Evolutionary conservation across 2,797 vertebrate species (phyloP).

Genomic region (Typhlichthys eigenmanni): DNA sequence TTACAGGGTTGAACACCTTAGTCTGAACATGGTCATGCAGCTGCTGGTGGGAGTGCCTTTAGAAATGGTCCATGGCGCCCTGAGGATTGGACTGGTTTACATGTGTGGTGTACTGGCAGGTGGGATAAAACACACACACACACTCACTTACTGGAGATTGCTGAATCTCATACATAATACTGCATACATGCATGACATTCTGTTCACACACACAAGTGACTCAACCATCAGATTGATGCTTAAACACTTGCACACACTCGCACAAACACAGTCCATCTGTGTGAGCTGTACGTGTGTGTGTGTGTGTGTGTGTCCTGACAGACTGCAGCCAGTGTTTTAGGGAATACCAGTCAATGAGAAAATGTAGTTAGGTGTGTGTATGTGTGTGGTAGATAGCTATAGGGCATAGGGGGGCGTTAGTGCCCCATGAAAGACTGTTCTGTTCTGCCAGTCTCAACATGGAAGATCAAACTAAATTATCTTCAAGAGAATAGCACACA

Average conservation of each 20-base stretch:
- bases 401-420: constrained; percentile 48
- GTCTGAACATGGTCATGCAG: constrained; percentile 94
- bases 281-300: constrained; percentile 22
- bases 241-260: constrained; percentile 10
- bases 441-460: constrained; percentile 5
- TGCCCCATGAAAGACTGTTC: constrained; percentile 38
- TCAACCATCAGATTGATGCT: not conserved
- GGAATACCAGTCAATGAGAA: constrained; percentile 33
- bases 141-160: not conserved
- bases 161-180: constrained; percentile 2
- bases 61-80: constrained; percentile 96
- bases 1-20: constrained; percentile 92
- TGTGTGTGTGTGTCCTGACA: constrained; percentile 35
- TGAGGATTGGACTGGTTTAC: constrained; percentile 91
- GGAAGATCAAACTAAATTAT: too few relatives aligned
- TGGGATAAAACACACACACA: constrained; percentile 57
- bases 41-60: constrained; percentile 94
- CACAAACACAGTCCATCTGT: constrained; percentile 36
- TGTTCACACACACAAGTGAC: not conserved
- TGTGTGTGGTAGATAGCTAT: constrained; percentile 9
- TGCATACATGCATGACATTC: constrained; percentile 1
- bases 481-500: too few relatives aligned
- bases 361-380: constrained; percentile 17
- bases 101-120: constrained; percentile 93
- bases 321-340: constrained; percentile 26